phyloP scores from a whole-genome alignment of 1,140 invertebrate species.

The Aphaenogaster floridana region DNA sequence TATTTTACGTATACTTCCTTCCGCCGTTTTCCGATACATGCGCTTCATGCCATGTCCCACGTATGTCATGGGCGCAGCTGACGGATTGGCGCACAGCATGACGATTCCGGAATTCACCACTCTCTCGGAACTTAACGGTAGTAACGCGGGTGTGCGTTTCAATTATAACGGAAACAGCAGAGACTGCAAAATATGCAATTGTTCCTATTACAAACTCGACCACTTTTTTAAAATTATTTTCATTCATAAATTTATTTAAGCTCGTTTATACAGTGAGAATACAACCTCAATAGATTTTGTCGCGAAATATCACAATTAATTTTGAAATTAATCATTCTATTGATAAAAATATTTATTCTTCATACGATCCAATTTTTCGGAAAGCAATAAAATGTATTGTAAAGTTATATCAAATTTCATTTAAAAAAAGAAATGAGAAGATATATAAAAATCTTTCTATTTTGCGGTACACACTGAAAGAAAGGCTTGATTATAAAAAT shows the following conservation, averaged over 20 bases:
- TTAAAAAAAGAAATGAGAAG: background rate
- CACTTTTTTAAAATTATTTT: background rate
- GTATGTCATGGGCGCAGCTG: constrained; percentile 37
- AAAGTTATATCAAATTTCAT: background rate
- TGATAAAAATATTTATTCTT: background rate
- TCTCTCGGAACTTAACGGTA: constrained; percentile 32
- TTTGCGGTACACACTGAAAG: background rate
- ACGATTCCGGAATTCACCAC: constrained; percentile 23
- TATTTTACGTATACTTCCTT: constrained; percentile 48
- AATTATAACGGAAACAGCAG: background rate
- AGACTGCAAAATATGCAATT: background rate
- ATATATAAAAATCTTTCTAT: background rate
- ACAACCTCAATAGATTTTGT: background rate
- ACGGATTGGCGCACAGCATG: constrained; percentile 30
- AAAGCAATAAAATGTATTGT: background rate
- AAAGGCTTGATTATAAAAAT: too few species aligned
- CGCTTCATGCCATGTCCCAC: constrained; percentile 7
- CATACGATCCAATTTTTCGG: background rate
- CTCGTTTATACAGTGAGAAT: background rate
- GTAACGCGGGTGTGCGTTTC: background rate
- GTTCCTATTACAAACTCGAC: background rate
- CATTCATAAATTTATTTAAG: background rate
- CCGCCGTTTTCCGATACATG: constrained; percentile 45
- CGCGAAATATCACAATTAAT: constrained; percentile 10
- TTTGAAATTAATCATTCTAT: background rate